phyloP scores from a whole-genome alignment of 2,797 vertebrate genomes.

The Acropternis orthonyx region DNA sequence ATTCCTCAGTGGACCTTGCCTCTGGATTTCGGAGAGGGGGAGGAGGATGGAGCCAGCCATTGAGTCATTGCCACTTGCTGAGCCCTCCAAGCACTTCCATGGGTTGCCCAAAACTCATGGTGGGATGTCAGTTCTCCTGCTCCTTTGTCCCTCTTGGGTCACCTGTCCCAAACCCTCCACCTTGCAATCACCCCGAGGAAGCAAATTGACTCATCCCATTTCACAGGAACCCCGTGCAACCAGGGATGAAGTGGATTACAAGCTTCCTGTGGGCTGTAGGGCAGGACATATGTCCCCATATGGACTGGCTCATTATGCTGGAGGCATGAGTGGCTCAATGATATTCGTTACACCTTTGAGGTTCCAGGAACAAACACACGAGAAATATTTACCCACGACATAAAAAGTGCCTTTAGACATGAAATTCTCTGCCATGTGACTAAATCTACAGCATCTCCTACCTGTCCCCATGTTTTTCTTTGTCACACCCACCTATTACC shows the following conservation, averaged over 20 bases:
- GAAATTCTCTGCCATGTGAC: background rate
- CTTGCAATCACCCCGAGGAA: background rate
- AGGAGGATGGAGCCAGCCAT: background rate
- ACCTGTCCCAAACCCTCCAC: background rate
- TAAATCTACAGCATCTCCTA: background rate
- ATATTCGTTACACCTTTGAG: background rate
- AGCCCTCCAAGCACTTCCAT: background rate
- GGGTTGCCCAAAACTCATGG: background rate
- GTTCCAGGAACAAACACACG: background rate
- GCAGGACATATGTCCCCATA: background rate
- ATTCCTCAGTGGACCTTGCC: background rate
- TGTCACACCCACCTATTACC: background rate
- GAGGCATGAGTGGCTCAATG: background rate
- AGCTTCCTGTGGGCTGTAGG: background rate
- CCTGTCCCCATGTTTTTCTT: background rate
- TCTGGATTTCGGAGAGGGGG: background rate
- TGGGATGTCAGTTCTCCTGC: background rate
- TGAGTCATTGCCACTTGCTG: background rate
- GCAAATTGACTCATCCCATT: background rate
- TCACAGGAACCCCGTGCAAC: background rate
- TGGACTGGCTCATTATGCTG: background rate
- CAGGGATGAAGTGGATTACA: constrained; percentile 4
- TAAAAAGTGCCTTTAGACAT: background rate
- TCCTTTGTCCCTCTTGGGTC: background rate
- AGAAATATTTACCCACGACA: background rate